A percentile compares a stretch with the other conserved stretches of the same genome.
phyloP scores from a whole-genome alignment of 2,888 invertebrate species.

The Rhyacophila evoluta region DNA sequence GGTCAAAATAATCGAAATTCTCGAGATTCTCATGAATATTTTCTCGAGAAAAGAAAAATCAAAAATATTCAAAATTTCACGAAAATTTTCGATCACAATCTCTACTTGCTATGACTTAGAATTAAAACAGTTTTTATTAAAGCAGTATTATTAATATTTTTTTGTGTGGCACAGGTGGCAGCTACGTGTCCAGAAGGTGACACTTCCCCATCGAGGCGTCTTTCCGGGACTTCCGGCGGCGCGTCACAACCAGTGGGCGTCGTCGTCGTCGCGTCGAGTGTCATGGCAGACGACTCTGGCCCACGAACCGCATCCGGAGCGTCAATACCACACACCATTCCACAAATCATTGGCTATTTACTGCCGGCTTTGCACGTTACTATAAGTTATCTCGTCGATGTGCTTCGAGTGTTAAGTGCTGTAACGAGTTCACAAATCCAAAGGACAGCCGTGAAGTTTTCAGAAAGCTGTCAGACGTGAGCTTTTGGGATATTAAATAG shows the following conservation, averaged over 20 bases:
- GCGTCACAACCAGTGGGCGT: conserved; percentile 34
- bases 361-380: background rate
- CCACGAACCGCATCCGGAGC: background rate
- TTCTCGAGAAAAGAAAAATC: no score
- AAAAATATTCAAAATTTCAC: no score
- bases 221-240: conserved; percentile 28
- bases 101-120: no score
- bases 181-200: conserved; percentile 40
- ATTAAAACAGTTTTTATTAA: no score
- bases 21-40: no score
- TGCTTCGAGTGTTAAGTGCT: background rate
- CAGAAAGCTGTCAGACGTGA: background rate
- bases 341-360: background rate
- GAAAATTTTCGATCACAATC: no score
- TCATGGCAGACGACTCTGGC: conserved; percentile 47
- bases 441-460: background rate
- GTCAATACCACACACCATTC: background rate
- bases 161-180: conserved; percentile 36
- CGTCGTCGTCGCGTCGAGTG: conserved; percentile 48
- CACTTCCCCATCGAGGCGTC: conserved; percentile 27
- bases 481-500: background rate
- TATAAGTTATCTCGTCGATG: background rate
- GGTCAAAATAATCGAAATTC: no score
- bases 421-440: background rate
- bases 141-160: no score